These are phyloP conservation scores for Tor tambroides DNA, from an alignment of 2,113 vertebrate species.

Conservation along the genomic window DNA sequence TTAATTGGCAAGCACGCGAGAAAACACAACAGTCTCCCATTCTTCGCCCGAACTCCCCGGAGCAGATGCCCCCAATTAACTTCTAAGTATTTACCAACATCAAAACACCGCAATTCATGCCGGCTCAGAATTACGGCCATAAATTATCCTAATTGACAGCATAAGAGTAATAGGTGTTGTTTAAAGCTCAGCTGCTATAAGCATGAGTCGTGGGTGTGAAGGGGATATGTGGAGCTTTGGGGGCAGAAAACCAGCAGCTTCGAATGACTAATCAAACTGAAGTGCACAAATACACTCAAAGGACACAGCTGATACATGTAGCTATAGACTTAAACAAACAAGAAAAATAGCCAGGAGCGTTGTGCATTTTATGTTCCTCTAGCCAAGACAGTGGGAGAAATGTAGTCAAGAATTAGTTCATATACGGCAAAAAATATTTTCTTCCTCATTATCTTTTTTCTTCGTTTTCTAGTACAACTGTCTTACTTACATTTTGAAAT, in stretches of 20 bases:
- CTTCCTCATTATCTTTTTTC: no score
- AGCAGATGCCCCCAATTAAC: constrained; percentile 64
- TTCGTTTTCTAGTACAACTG: no score
- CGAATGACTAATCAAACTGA: constrained; percentile 48
- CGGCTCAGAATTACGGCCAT: constrained; percentile 59
- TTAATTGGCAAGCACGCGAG: constrained; percentile 54
- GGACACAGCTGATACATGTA: constrained; percentile 22
- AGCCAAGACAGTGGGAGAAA: neutral
- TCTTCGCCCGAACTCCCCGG: constrained; percentile 41
- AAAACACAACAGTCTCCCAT: constrained; percentile 37
- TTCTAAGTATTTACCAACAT: constrained; percentile 65
- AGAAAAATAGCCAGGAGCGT: neutral
- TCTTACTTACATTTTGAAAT: no score
- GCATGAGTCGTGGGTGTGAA: constrained; percentile 35
- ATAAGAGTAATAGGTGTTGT: constrained; percentile 63
- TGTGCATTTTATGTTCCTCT: neutral
- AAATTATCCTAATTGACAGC: constrained; percentile 65
- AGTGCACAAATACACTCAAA: constrained; percentile 17
- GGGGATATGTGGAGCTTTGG: constrained; percentile 32
- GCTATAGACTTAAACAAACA: neutral
- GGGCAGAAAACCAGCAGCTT: constrained; percentile 39
- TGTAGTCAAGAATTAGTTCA: no score
- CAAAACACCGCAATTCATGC: constrained; percentile 57
- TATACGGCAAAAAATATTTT: no score
- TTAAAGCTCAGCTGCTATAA: constrained; percentile 53